phyloP scores from a whole-genome alignment of 2,888 invertebrate species.

The Mystacides longicornis region DNA sequence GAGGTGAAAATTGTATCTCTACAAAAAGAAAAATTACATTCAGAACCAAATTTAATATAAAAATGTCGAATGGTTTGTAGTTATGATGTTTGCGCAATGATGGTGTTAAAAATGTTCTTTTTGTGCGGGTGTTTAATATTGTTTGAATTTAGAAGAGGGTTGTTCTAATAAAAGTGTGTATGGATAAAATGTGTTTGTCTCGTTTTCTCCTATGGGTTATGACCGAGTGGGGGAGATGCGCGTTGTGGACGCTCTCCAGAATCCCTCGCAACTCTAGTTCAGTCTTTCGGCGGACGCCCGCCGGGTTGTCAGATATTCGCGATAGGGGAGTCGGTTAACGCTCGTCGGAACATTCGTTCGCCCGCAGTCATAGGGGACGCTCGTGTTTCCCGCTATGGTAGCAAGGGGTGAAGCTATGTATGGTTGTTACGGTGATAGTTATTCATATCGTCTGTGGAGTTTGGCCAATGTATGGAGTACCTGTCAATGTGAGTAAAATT shows the following conservation, averaged over 20 bases:
- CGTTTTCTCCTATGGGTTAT: conserved; percentile 6
- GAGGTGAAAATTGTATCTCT: too few species aligned
- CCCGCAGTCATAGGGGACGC: conserved; percentile 27
- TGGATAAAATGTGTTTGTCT: conserved; percentile 1
- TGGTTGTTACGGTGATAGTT: conserved; percentile 66
- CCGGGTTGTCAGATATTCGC: conserved; percentile 10
- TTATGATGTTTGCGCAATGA: too few species aligned
- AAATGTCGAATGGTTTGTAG: too few species aligned
- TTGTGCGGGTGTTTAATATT: neutral
- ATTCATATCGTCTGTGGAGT: conserved; percentile 70
- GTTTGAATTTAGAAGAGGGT: neutral
- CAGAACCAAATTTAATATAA: neutral
- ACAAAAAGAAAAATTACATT: too few species aligned
- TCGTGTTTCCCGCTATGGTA: conserved; percentile 53
- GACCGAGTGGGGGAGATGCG: conserved; percentile 17
- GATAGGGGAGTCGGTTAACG: conserved; percentile 9
- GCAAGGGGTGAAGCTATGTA: conserved; percentile 71
- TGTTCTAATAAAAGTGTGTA: neutral
- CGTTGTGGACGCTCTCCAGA: conserved; percentile 15
- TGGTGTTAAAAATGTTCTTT: neutral
- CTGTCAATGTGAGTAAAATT: conserved; percentile 62
- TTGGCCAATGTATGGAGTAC: conserved; percentile 70
- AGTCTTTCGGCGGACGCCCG: conserved; percentile 21
- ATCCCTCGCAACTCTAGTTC: conserved; percentile 7
- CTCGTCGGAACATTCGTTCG: conserved; percentile 34